phyloP scores from a whole-genome alignment of 1,140 invertebrate species.

The Oncopodura yosiiana region DNA sequence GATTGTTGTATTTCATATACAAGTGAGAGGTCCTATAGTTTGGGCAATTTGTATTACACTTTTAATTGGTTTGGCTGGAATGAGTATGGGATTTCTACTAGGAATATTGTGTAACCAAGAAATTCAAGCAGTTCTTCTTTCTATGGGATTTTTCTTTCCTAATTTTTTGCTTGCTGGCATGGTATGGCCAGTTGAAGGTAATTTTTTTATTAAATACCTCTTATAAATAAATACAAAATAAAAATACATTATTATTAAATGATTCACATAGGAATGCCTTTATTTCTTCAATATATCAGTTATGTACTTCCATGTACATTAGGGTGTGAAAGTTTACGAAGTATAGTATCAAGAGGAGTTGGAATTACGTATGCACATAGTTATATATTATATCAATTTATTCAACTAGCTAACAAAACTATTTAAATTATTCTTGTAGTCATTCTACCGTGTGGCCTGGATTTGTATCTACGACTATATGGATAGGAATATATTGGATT shows the following conservation, averaged over 20 bases:
- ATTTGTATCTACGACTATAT: constrained; percentile 13
- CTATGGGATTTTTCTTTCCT: constrained; percentile 47
- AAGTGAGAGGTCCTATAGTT: constrained; percentile 13
- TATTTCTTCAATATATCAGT: constrained; percentile 56
- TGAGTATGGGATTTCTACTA: constrained; percentile 44
- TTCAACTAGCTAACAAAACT: too few species aligned
- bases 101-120: constrained; percentile 37
- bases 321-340: constrained; percentile 76
- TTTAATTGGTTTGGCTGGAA: constrained; percentile 44
- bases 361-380: too few species aligned
- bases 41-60: constrained; percentile 34
- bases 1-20: constrained; percentile 11
- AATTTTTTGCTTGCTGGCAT: constrained; percentile 21
- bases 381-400: too few species aligned
- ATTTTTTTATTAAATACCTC: background rate
- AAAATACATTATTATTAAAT: constrained; percentile 48
- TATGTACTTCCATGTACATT: constrained; percentile 77
- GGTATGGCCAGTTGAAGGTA: background rate
- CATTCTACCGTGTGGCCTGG: constrained; percentile 15
- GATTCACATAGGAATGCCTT: constrained; percentile 87
- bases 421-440: too few species aligned
- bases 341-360: constrained; percentile 82
- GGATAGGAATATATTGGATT: constrained; percentile 18
- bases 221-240: background rate
- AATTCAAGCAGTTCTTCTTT: constrained; percentile 14